Evolutionary conservation across 2,888 invertebrate genomes (phyloP), one percentile per base, ranked within the genome.

Genomic region (Tachystola acroxantha): DNA sequence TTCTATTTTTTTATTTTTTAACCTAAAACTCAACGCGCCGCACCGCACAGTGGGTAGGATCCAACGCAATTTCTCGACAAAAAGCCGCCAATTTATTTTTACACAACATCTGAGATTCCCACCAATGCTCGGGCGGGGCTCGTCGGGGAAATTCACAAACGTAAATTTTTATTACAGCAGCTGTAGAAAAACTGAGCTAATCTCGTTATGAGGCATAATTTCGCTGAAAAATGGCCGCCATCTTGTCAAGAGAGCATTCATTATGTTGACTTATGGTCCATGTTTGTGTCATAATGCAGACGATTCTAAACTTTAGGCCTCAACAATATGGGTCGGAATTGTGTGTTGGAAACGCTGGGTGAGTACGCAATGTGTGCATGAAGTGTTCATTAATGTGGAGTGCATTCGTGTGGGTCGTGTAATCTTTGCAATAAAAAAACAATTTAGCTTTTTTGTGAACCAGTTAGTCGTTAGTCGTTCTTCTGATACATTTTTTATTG

Each of bases 191-290:
- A 59, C 48, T 44, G 44, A 46, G 57, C 62, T 71, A 66, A 73
- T 71, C 67, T 63, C 53, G 63, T 64, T 64, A 64, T 52, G 60
- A 53, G 50, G 45, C 50, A 60, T 63, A 66, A 64, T 67, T 69
- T 59, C 52, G 60, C 50, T 69, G 64, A 70, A 70, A 67, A 61
- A 73, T 67, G 46, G 40, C 55, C 27, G 48, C 60, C 65, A 61
- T 70, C 66, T 66, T 64, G 64, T 68, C 64, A 57, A 57, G 49
- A 50, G 54, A 47, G 55, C 63, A 54, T 60, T 60, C 63, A 63
- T 71, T 68, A 62, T 62, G 66, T 60, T 56, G 59, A 67, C 63
- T 65, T 61, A 60, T 51, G 45, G 48, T 28, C 43, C 35, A 19
- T 37, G 32, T 42, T 24, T 37, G 24, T 24, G n/a, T n/a, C n/a